These are phyloP conservation scores for Alloscopus bannaensis DNA, from an alignment of 2,888 invertebrate species.

Conservation along the genomic window DNA sequence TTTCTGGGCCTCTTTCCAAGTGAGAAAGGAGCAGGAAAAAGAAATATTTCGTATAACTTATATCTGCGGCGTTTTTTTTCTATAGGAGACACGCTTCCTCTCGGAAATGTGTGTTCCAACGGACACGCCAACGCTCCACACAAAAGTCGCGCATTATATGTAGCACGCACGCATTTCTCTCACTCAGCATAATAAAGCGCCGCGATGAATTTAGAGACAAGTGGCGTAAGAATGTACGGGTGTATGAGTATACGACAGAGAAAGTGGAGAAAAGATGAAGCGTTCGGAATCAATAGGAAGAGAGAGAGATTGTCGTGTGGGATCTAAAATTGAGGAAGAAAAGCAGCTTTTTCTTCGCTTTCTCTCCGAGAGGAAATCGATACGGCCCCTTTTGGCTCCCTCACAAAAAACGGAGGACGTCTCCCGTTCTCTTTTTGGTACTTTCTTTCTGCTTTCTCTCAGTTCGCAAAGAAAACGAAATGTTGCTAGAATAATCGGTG, in stretches of 20 bases:
- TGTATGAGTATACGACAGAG: no score
- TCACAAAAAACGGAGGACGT: neutral
- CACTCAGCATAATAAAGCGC: no score
- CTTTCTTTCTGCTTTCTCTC: no score
- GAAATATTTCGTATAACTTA: neutral
- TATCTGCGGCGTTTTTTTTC: neutral
- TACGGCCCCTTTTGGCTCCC: slow-evolving; percentile 47
- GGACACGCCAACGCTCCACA: no score
- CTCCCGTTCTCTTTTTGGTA: no score
- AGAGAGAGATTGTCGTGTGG: slow-evolving; percentile 66
- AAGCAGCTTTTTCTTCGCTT: slow-evolving; percentile 38
- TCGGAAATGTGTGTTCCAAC: neutral
- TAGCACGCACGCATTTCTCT: no score
- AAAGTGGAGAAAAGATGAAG: no score
- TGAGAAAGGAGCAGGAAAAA: slow-evolving; percentile 1
- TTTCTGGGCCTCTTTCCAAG: slow-evolving; percentile 42
- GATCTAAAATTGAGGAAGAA: slow-evolving; percentile 64
- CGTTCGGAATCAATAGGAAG: slow-evolving; percentile 47
- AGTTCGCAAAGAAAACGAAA: no score
- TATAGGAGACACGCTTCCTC: neutral
- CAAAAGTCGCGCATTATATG: no score
- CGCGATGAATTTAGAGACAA: no score
- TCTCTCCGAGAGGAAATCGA: slow-evolving; percentile 43
- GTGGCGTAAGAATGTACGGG: no score
- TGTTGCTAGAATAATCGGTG: no score